Percentiles rank a stretch among this genome's conserved stretches.
Evolutionary conservation across 2,888 invertebrate species (phyloP).

Genomic region (Tenthredo distinguenda): DNA sequence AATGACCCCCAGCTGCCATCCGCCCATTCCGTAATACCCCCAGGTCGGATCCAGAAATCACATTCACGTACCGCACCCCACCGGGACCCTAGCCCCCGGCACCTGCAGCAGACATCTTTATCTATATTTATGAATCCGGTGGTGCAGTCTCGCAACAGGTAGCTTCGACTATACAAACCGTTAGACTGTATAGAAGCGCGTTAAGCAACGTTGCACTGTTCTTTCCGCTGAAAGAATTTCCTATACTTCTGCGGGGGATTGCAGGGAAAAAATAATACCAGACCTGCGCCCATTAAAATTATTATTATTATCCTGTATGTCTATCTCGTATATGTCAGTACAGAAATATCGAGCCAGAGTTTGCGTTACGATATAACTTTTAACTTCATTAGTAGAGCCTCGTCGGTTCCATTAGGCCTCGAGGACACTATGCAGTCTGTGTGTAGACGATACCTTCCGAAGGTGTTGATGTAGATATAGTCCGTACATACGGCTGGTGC

Average conservation of each 20-base stretch:
- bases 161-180: background rate
- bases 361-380: constrained; percentile 40
- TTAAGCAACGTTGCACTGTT: background rate
- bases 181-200: background rate
- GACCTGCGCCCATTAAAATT: background rate
- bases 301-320: background rate
- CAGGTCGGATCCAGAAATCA: constrained; percentile 67
- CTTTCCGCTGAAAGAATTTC: background rate
- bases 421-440: constrained; percentile 8
- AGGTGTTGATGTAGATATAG: constrained; percentile 8
- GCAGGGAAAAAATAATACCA: background rate
- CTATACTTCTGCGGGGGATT: no score
- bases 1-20: constrained; percentile 84
- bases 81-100: constrained; percentile 15
- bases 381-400: constrained; percentile 34
- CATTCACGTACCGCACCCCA: background rate
- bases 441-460: background rate
- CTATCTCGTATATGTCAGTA: background rate
- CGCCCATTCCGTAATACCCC: constrained; percentile 80
- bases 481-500: background rate
- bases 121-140: background rate
- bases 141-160: constrained; percentile 26
- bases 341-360: constrained; percentile 13
- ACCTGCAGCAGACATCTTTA: background rate
- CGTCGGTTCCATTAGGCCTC: constrained; percentile 46